These are phyloP conservation scores for Prenolepis imparis DNA, from an alignment of 2,888 invertebrate species.

Conservation along the genomic window DNA sequence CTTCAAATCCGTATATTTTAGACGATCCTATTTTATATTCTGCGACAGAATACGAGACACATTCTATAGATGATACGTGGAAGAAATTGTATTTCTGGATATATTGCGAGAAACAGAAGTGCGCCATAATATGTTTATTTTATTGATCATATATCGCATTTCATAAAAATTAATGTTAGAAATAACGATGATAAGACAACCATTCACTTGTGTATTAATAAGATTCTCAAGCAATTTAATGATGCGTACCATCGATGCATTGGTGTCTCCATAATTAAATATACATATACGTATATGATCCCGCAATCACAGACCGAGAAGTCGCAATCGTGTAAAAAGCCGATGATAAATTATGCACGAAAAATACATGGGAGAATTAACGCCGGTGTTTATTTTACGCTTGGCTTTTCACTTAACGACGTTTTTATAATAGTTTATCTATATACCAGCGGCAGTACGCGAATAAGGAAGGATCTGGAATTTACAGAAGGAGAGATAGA, in stretches of 20 bases:
- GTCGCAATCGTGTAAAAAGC: slow-evolving; percentile 32
- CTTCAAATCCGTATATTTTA: not conserved
- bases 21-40: slow-evolving; percentile 18
- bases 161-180: slow-evolving; percentile 14
- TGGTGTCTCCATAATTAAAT: slow-evolving; percentile 17
- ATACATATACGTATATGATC: not conserved
- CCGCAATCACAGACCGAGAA: not conserved
- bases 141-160: not conserved
- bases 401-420: slow-evolving; percentile 1
- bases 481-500: not conserved
- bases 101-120: not conserved
- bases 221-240: slow-evolving; percentile 13
- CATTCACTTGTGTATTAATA: not conserved
- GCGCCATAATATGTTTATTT: not conserved
- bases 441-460: not conserved
- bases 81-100: slow-evolving; percentile 9
- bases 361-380: slow-evolving; percentile 28
- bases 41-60: not conserved
- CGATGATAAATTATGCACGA: slow-evolving; percentile 52
- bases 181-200: not conserved
- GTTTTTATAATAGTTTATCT: slow-evolving; percentile 19
- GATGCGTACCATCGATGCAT: not conserved
- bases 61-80: slow-evolving; percentile 28
- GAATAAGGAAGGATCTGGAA: slow-evolving; percentile 21
- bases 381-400: slow-evolving; percentile 18